Evolutionary conservation across 2,888 invertebrate genomes (phyloP).

Genomic region (Carpatolechia fugitivella): DNA sequence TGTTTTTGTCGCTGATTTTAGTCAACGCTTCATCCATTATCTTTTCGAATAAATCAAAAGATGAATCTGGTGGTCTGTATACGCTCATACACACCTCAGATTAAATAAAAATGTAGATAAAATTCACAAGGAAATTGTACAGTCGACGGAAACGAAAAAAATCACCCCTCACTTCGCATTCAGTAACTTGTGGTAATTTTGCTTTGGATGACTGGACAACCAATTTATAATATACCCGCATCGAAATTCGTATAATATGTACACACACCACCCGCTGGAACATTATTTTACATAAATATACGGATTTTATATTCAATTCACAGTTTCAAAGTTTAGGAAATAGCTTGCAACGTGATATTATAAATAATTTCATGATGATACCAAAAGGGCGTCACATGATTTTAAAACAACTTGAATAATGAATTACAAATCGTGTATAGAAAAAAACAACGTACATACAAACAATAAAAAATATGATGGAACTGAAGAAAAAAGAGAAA

Average conservation of each 20-base stretch:
- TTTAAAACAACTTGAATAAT: background rate
- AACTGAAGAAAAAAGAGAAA: too few species aligned
- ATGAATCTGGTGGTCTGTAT: too few species aligned
- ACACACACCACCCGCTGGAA: slow-evolving; percentile 28
- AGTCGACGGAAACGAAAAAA: slow-evolving; percentile 39
- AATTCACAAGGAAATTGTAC: slow-evolving; percentile 35
- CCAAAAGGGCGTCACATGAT: slow-evolving; percentile 23
- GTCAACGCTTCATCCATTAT: too few species aligned
- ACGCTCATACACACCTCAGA: background rate
- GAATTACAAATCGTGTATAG: too few species aligned
- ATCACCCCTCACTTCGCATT: slow-evolving; percentile 47
- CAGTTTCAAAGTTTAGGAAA: slow-evolving; percentile 39
- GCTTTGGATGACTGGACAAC: slow-evolving; percentile 40
- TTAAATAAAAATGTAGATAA: slow-evolving; percentile 18
- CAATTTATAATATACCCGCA: slow-evolving; percentile 47
- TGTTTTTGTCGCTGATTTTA: too few species aligned
- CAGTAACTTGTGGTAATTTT: slow-evolving; percentile 47
- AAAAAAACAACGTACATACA: too few species aligned
- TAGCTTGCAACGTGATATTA: slow-evolving; percentile 33
- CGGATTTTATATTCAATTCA: slow-evolving; percentile 26
- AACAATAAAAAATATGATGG: too few species aligned
- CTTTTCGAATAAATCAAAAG: too few species aligned
- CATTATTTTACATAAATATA: slow-evolving; percentile 36
- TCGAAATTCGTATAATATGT: slow-evolving; percentile 59
- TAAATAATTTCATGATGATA: slow-evolving; percentile 45